These are phyloP conservation scores for Anadara kagoshimensis DNA, from an alignment of 1,140 invertebrate genomes.

Conservation along the genomic window DNA sequence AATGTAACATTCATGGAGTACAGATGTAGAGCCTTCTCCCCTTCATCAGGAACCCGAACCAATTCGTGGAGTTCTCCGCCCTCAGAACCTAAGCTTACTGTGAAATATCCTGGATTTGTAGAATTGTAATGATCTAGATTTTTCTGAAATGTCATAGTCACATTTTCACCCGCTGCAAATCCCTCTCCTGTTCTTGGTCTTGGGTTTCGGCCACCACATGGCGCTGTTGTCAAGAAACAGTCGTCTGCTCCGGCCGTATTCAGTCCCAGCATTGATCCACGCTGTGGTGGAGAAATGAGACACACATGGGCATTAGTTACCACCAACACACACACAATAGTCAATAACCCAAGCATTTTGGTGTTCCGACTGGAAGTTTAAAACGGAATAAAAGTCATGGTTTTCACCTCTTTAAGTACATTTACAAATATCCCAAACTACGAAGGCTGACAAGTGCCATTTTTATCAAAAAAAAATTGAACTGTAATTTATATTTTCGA, in stretches of 20 bases:
- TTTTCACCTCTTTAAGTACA: slow-evolving; percentile 18
- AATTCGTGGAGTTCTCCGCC: neutral
- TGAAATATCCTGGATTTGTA: slow-evolving; percentile 24
- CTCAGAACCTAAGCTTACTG: neutral
- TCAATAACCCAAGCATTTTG: too few species aligned
- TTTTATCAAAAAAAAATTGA: too few species aligned
- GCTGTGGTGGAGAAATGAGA: slow-evolving; percentile 22
- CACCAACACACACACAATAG: too few species aligned
- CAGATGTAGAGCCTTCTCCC: slow-evolving; percentile 27
- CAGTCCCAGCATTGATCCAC: slow-evolving; percentile 16
- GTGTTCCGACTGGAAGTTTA: too few species aligned
- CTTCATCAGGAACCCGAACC: slow-evolving; percentile 25
- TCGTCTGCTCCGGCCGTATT: slow-evolving; percentile 20
- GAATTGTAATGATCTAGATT: slow-evolving; percentile 36
- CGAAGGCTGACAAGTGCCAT: too few species aligned
- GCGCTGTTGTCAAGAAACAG: slow-evolving; percentile 19
- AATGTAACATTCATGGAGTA: slow-evolving; percentile 28
- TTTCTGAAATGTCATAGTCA: slow-evolving; percentile 37
- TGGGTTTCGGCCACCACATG: slow-evolving; percentile 21
- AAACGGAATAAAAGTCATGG: too few species aligned
- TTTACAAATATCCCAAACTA: too few species aligned
- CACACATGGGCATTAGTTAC: slow-evolving; percentile 17
- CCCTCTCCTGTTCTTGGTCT: neutral
- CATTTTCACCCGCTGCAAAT: slow-evolving; percentile 17
- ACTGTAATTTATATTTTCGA: too few species aligned